Conservation (phyloP, 2,797 vertebrate species). For the Xyrichtys novacula region DNA sequence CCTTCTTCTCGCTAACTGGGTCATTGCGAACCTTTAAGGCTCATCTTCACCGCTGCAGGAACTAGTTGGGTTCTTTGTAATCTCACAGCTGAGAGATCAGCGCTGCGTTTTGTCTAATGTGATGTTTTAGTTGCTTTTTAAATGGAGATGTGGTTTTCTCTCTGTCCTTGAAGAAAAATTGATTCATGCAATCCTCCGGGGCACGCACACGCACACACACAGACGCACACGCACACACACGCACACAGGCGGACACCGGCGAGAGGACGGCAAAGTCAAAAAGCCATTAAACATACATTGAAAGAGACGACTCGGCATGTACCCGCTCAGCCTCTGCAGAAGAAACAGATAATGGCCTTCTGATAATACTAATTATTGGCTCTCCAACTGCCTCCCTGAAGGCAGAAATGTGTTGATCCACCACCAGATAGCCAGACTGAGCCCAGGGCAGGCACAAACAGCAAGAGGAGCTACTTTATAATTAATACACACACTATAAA, state of each 20-base stretch:
- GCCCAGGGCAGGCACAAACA: slow-evolving; percentile 62
- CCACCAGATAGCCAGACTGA: slow-evolving; percentile 54
- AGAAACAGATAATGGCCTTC: slow-evolving; percentile 60
- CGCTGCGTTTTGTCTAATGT: slow-evolving; percentile 39
- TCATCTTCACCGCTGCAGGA: slow-evolving; percentile 29
- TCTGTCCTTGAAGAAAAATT: slow-evolving; percentile 51
- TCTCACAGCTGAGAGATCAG: slow-evolving; percentile 27
- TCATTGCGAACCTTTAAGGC: slow-evolving; percentile 46
- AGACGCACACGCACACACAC: not conserved
- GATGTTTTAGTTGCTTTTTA: slow-evolving; percentile 24
- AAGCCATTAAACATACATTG: slow-evolving; percentile 56
- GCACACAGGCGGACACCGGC: slow-evolving; percentile 14
- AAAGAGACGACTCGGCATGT: slow-evolving; percentile 44
- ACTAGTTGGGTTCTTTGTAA: slow-evolving; percentile 29
- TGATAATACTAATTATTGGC: slow-evolving; percentile 70
- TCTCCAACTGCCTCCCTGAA: slow-evolving; percentile 57
- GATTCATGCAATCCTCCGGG: slow-evolving; percentile 46
- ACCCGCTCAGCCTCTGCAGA: slow-evolving; percentile 34
- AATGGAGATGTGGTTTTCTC: slow-evolving; percentile 24
- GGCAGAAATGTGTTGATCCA: slow-evolving; percentile 72
- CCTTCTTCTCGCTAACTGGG: slow-evolving; percentile 60
- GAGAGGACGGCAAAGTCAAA: slow-evolving; percentile 35
- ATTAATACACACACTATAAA: slow-evolving; percentile 78
- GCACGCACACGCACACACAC: slow-evolving; percentile 7
- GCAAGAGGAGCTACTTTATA: slow-evolving; percentile 71